phyloP scores from a whole-genome alignment of 2,888 invertebrate species.

The Pterostichus madidus region DNA sequence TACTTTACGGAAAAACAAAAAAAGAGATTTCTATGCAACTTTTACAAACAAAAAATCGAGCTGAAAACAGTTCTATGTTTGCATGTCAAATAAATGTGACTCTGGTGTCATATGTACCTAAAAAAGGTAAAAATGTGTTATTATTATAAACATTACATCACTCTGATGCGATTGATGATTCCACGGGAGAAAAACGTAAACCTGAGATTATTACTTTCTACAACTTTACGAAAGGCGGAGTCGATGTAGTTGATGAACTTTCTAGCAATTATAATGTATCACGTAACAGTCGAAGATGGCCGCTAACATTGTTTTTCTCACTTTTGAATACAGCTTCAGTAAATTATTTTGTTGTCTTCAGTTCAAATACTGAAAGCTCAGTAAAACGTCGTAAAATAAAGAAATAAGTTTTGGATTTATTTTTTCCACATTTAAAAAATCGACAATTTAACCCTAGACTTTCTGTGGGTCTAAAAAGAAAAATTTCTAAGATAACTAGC shows the following conservation, averaged over 20 bases:
- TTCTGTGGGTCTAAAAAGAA: constrained; percentile 14
- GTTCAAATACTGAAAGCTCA: constrained; percentile 53
- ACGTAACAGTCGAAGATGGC: constrained; percentile 44
- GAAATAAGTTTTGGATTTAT: constrained; percentile 65
- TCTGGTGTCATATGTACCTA: constrained; percentile 5
- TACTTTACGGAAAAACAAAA: constrained; percentile 69
- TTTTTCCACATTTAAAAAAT: constrained; percentile 42
- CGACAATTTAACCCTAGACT: constrained; percentile 10
- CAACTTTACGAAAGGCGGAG: constrained; percentile 4
- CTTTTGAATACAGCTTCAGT: constrained; percentile 19
- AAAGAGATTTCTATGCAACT: constrained; percentile 68
- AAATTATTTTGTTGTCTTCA: constrained; percentile 49
- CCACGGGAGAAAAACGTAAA: background rate
- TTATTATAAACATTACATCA: background rate
- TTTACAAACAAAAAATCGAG: constrained; percentile 57
- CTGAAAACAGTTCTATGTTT: constrained; percentile 56
- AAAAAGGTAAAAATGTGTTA: constrained; percentile 13
- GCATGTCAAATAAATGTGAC: constrained; percentile 57
- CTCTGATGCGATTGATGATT: constrained; percentile 15
- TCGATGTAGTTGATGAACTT: constrained; percentile 2
- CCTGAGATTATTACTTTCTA: constrained; percentile 16
- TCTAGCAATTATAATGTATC: background rate
- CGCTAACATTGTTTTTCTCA: constrained; percentile 9
- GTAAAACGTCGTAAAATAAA: constrained; percentile 60
- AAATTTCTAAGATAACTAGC: no score